Base-by-base conservation (phyloP, 2,888 invertebrate species). In the Eupithecia pulchellata region DNA sequence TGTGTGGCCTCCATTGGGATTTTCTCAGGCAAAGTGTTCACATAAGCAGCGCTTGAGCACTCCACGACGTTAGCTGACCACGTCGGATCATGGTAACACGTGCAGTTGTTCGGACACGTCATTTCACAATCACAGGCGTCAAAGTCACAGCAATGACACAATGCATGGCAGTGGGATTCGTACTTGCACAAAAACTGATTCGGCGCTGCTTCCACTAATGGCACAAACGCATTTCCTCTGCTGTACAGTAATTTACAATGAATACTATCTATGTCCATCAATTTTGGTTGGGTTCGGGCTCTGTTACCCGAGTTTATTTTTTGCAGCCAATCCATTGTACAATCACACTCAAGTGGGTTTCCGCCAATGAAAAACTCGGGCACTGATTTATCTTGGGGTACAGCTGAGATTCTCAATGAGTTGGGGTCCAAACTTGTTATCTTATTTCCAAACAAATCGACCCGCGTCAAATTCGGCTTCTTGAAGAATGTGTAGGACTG, bases 1-100 rank as follows among this genome's bases (percentile, higher is more conserved):
- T 97, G 96, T n/a, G 98, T 98, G 72, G 98, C 97, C 86, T 98
- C 97, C 97, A 98, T 98, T 13, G 98, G 98, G 85, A 98, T 97
- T 91, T 96, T 96, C 78, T 97, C 97, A 27, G 97, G 97, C 78
- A 98, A 93, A 82, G 94, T 95, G 82, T 95, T 95, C 64, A 95
- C 91, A 88, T 97, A 97, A 64, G 96, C 96, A 76, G 96, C 95
- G 73, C 94, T 95, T 63, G 97, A 96, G 85, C 98, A 98, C 88
- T 97, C 97, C 65, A 98, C 97, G 63, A 98, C 97, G 91, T 98
- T 98, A 27, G 97, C 97, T 60, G 96, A 96, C 97, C 97, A 98
- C 30, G 97, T 96, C 85, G 97, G 97, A 89, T 98, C 98, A 86
- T 97, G 97, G 91, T 97, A 98, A 89, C 98, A 98, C 68, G 97